Evolutionary conservation across 2,113 vertebrate species (phyloP), one percentile per base, ranked within the genome.

Genomic region (Amia ocellicauda): DNA sequence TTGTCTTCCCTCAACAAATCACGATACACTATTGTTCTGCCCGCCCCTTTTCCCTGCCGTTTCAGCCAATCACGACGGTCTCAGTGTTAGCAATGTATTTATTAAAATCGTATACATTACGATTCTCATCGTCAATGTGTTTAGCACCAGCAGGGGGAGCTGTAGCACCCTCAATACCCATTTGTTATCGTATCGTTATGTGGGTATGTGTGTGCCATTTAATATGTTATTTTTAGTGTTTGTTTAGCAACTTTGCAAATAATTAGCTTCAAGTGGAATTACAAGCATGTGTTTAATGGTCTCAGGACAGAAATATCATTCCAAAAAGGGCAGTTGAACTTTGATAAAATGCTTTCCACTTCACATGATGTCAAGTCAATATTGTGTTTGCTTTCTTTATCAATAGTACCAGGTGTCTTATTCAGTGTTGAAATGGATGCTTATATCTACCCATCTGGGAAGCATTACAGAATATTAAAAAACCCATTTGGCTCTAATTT

Each of bases 401-500:
- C 1, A 10, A 41, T 17, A 19, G 13, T 23, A 3, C 13, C 47
- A 36, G 50, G 49, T 45, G 58, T 24, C 23, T 7, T 41, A 17
- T 47, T 31, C 28, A 22, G 3, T 41, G 13, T 27, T 26, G 20
- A 28, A 50, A 5, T 17, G 20, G 47, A 4, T 7, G 20, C 29
- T 20, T 62, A 51, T 20, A 16, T 23, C 26, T 14, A 36, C 7
- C 43, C 36, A 56, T 61, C 43, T 68, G 70, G 61, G 22, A 29
- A 64, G 19, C 31, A 72, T 66, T 63, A 62, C 8, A 51, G 47
- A 62, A 63, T 58, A 67, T 71, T 67, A 59, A 67, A 58, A 54
- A 59, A n/a, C 24, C 29, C 9, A 61, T 67, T 71, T 40, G 42
- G 58, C 52, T 60, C 52, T 71, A 29, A 63, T 67, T 71, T 57